Evolutionary conservation across 1,140 invertebrate genomes (phyloP).

Genomic region (Helicorthomorpha holstii): DNA sequence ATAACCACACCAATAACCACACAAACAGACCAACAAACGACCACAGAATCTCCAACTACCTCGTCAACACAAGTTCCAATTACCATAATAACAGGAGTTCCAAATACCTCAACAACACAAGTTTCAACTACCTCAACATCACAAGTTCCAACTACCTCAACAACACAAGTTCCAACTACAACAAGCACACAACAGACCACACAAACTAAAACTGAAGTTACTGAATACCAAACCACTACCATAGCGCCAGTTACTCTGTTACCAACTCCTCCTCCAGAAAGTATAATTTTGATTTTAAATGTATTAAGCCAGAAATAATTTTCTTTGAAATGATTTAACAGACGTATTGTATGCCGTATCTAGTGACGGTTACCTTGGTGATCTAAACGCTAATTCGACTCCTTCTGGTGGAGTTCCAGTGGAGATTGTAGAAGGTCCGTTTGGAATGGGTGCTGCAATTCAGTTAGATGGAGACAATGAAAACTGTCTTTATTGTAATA

Average conservation of each 20-base stretch:
- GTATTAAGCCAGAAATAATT: not conserved
- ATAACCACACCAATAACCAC: not conserved
- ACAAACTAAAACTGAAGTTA: no score
- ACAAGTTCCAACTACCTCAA: not conserved
- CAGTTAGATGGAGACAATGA: not conserved
- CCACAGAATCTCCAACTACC: not conserved
- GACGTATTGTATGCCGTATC: slow-evolving; percentile 1
- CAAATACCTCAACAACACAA: not conserved
- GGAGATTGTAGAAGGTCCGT: slow-evolving; percentile 7
- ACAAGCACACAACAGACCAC: not conserved
- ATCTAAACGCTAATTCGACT: not conserved
- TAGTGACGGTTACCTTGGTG: slow-evolving; percentile 1
- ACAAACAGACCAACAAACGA: not conserved
- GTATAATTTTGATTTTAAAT: not conserved
- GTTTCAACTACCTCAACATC: not conserved
- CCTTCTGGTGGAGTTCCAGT: not conserved
- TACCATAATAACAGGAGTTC: not conserved
- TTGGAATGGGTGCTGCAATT: slow-evolving; percentile 12
- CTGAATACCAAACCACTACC: not conserved
- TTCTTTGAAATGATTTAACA: not conserved
- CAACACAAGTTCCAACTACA: not conserved
- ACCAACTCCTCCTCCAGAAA: not conserved
- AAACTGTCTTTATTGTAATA: not conserved
- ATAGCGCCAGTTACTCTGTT: not conserved
- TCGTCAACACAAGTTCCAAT: not conserved